Base-by-base conservation (phyloP, 2,888 invertebrate genomes). In the Heliconius ethilla region DNA sequence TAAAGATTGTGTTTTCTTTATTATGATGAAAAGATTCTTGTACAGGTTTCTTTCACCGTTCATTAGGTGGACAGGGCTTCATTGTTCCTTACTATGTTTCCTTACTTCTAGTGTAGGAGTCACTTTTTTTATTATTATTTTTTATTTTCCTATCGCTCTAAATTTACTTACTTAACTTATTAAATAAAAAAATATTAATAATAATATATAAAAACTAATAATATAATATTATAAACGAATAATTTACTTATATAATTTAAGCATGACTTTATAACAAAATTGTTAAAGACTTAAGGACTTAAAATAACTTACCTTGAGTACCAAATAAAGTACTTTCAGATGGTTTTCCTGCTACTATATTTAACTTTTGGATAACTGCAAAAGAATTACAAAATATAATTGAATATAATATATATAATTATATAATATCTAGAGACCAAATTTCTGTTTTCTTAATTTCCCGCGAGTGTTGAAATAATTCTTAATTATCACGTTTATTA, bases 291-390 rank as follows among this genome's bases (percentile, higher is more conserved):
- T 18, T 69, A 75, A 27, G 7, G 59, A 29, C 45, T 75, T 70
- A 66, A n/a, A 67, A 59, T 72, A 65, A 85, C 88, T 83, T 87
- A 93, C 94, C 94, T 88, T 93, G 93, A 69, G 94, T 93, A 75
- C 93, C 94, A 81, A 92, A 94, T 74, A 92, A 91, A 37, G 94
- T 93, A 81, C 89, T 92, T 84, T 93, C 93, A 27, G 94, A 94
- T 75, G 93, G 87, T 83, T 89, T 91, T 79, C 92, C 93, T 73
- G 90, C 91, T 83, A 93, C 87, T 80, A 93, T 92, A 85, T 94
- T 94, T 79, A 93, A 84, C 84, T 93, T 90, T 83, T 93, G 93
- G 78, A 94, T 91, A 86, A 89, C 93, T 94, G 90, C 82, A 75
- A 77, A 77, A 70, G 55, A 74, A 45, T 25, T n/a, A 76, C 75